Evolutionary conservation across 2,797 vertebrate species (phyloP).

Genomic region (Molothrus aeneus): DNA sequence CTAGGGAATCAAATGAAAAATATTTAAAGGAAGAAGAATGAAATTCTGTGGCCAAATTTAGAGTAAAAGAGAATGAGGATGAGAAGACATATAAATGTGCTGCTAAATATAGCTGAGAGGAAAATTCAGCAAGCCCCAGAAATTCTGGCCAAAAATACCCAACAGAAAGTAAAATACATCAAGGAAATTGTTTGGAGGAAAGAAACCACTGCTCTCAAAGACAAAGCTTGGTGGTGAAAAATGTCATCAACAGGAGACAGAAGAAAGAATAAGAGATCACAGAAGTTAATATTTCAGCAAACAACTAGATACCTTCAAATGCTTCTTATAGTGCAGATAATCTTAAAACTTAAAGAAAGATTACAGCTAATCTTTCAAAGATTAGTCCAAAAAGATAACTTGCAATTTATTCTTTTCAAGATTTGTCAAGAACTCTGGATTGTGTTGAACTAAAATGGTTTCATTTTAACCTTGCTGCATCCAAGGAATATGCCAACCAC

Average conservation of each 20-base stretch:
- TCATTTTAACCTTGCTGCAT: not conserved
- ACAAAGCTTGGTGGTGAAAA: not conserved
- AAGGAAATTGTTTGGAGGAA: not conserved
- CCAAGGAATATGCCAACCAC: not conserved
- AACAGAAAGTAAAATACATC: not conserved
- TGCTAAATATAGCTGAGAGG: slow-evolving; percentile 1
- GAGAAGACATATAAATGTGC: not conserved
- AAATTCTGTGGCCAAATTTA: not conserved
- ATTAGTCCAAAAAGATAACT: not conserved
- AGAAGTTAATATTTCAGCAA: not conserved
- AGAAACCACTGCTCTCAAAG: not conserved
- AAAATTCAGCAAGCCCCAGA: slow-evolving; percentile 36
- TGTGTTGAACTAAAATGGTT: not conserved
- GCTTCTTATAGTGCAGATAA: not conserved
- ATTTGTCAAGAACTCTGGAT: not conserved
- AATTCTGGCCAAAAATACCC: not conserved
- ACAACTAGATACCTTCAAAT: not conserved
- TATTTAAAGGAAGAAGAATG: not conserved
- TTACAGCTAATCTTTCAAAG: not conserved
- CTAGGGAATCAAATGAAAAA: not conserved
- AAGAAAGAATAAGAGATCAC: not conserved
- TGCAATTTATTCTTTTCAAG: not conserved
- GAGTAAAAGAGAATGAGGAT: not conserved
- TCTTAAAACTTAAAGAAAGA: not conserved
- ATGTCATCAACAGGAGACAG: not conserved